A percentile compares a stretch with the other conserved stretches of the same genome.
These are phyloP conservation scores for Rhynchomys soricoides DNA, from an alignment of 2,113 vertebrate species.

Conservation along the genomic window DNA sequence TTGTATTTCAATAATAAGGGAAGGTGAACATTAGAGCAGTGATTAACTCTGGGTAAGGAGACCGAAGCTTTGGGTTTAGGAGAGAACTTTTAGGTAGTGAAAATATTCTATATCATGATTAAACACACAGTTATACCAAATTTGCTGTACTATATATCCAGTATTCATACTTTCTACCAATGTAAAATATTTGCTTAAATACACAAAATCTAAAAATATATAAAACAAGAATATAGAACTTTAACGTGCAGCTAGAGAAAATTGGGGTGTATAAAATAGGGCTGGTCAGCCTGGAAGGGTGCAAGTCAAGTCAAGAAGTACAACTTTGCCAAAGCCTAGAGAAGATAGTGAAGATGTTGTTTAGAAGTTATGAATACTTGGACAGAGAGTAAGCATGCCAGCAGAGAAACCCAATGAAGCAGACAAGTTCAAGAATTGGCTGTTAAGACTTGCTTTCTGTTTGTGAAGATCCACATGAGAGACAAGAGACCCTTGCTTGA, in stretches of 20 bases:
- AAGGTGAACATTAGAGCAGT: neutral
- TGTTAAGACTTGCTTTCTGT: neutral
- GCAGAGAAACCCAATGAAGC: neutral
- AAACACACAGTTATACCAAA: neutral
- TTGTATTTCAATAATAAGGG: neutral
- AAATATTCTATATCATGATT: neutral
- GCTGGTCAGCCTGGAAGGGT: neutral
- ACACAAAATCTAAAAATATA: neutral
- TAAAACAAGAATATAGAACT: neutral
- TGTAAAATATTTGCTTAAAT: neutral
- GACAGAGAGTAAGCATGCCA: neutral
- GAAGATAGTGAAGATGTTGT: neutral
- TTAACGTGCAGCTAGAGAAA: neutral
- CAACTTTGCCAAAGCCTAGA: neutral
- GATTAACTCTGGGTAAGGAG: neutral
- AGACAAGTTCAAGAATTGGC: neutral
- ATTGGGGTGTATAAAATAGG: neutral
- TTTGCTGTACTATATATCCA: neutral
- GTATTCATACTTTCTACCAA: neutral
- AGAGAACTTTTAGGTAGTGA: neutral
- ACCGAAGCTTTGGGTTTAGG: neutral
- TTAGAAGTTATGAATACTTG: neutral
- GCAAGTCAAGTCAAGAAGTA: neutral
- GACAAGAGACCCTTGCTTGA: accelerated
- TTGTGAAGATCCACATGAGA: accelerated